Evolutionary conservation across 1,140 invertebrate genomes (phyloP).

Genomic region (Apis mellifera): DNA sequence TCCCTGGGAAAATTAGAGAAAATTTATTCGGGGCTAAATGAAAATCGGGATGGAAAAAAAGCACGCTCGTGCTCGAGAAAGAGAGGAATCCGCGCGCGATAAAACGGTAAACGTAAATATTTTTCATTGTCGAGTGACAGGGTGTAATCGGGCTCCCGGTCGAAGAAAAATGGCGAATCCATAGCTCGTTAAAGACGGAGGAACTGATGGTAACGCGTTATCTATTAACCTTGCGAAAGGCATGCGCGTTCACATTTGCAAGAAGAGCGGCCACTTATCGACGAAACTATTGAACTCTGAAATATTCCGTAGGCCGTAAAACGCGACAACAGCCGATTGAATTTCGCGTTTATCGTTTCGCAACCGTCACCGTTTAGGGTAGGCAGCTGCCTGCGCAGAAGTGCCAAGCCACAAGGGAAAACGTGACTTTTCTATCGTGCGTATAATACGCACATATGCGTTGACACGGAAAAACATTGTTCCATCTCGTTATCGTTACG

Average conservation of each 20-base stretch:
- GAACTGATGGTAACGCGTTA: constrained; percentile 25
- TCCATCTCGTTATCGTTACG: constrained; percentile 46
- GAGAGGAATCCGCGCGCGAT: background rate
- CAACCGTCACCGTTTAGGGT: constrained; percentile 55
- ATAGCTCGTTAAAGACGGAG: background rate
- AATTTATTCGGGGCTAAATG: too few relatives aligned
- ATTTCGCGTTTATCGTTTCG: constrained; percentile 63
- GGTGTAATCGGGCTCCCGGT: background rate
- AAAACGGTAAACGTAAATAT: background rate
- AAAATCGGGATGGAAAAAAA: too few relatives aligned
- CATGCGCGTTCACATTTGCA: constrained; percentile 14
- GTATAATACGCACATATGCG: background rate
- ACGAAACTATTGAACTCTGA: constrained; percentile 62
- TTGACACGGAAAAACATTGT: constrained; percentile 38
- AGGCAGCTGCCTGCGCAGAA: constrained; percentile 52
- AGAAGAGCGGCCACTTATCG: constrained; percentile 66
- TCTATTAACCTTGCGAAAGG: constrained; percentile 64
- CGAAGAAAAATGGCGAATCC: constrained; percentile 10
- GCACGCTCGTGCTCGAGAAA: too few relatives aligned
- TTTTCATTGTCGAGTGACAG: background rate
- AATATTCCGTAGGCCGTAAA: constrained; percentile 68
- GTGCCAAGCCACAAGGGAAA: constrained; percentile 49
- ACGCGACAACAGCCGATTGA: constrained; percentile 25
- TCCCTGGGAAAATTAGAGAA: too few relatives aligned
- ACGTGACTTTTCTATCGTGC: constrained; percentile 52